Conservation (phyloP, 53 echinoderm and acorn worm genomes). For the Echinometra lucunter region DNA sequence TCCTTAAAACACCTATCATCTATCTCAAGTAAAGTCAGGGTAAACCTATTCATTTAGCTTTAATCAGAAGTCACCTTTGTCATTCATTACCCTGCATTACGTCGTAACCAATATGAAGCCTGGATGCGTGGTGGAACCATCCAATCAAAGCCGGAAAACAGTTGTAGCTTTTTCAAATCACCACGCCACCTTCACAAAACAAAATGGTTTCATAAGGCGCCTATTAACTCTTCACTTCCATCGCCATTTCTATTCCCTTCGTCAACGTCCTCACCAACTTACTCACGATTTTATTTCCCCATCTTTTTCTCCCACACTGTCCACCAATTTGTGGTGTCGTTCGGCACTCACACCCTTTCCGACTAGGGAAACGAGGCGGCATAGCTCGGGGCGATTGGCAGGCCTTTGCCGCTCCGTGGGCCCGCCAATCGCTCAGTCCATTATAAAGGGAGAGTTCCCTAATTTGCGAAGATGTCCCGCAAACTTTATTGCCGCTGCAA, state of each 20-base stretch:
- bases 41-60: slow-evolving; percentile 20
- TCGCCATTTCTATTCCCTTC: slow-evolving; percentile 2
- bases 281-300: slow-evolving; percentile 18
- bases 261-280: background rate
- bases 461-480: slow-evolving; percentile 29
- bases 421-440: slow-evolving; percentile 50
- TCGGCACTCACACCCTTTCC: slow-evolving; percentile 10
- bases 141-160: slow-evolving; percentile 41
- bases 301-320: slow-evolving; percentile 3
- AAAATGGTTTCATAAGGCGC: slow-evolving; percentile 5
- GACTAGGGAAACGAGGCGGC: slow-evolving; percentile 2
- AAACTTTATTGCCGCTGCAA: slow-evolving; percentile 51
- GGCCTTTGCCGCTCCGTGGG: slow-evolving; percentile 54
- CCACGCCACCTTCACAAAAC: slow-evolving; percentile 12
- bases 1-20: background rate
- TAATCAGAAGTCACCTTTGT: background rate
- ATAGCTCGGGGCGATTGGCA: slow-evolving; percentile 21
- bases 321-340: slow-evolving; percentile 54
- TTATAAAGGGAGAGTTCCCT: slow-evolving; percentile 26
- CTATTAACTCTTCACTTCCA: slow-evolving; percentile 26
- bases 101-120: background rate
- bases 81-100: background rate
- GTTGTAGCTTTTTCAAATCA: slow-evolving; percentile 48
- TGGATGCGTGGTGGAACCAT: background rate
- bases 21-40: background rate